These are phyloP conservation scores for Drosophila testacea DNA, from an alignment of 2,888 invertebrate genomes.

Conservation along the genomic window DNA sequence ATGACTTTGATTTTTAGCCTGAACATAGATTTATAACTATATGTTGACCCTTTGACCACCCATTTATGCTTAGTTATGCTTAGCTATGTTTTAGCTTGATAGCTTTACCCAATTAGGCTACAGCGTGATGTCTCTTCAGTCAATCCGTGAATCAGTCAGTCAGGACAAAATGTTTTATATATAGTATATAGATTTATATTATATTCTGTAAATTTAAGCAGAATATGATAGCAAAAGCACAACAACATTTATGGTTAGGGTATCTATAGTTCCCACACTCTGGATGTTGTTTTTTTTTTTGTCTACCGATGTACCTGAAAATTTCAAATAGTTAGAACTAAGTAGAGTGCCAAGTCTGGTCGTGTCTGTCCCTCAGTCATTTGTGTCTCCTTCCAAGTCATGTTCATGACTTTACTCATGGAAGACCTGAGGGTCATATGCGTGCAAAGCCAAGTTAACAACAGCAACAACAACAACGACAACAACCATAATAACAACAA, in stretches of 20 bases:
- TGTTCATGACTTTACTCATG: slow-evolving; percentile 63
- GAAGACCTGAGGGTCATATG: slow-evolving; percentile 67
- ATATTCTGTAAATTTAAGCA: not conserved
- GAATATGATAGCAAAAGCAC: not conserved
- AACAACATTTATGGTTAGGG: not conserved
- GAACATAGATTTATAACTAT: too few species aligned
- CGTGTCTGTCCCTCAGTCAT: slow-evolving; percentile 25
- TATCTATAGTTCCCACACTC: not conserved
- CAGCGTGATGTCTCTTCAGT: too few species aligned
- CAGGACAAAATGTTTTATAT: too few species aligned
- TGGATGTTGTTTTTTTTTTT: slow-evolving; percentile 3
- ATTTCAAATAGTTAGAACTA: slow-evolving; percentile 5
- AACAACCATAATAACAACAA: slow-evolving; percentile 21
- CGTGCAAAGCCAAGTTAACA: slow-evolving; percentile 44
- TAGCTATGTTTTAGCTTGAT: too few species aligned
- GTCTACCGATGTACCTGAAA: slow-evolving; percentile 36
- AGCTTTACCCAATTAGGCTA: too few species aligned
- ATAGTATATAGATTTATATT: not conserved
- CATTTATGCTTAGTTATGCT: too few species aligned
- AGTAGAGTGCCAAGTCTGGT: slow-evolving; percentile 13
- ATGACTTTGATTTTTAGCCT: too few species aligned
- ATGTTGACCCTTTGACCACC: too few species aligned
- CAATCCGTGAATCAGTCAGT: too few species aligned
- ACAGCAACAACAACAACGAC: slow-evolving; percentile 4
- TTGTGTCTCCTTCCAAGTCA: slow-evolving; percentile 40